These are phyloP conservation scores for Bufo gargarizans DNA, from an alignment of 2,113 vertebrate genomes.

Conservation along the genomic window DNA sequence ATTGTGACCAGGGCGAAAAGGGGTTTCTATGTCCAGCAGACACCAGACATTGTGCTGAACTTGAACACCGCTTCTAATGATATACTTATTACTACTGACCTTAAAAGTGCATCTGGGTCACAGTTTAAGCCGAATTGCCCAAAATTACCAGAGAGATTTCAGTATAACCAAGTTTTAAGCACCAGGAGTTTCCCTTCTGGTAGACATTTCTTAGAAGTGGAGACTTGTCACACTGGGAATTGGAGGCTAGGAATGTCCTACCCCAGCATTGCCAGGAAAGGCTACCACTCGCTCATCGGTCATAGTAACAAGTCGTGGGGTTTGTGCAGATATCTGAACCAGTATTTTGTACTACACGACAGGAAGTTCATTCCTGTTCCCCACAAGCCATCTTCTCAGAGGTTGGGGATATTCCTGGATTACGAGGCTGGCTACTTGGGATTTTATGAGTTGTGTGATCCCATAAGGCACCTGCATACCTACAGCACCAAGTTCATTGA, in stretches of 20 bases:
- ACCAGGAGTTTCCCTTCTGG: conserved; percentile 29
- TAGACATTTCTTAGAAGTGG: conserved; percentile 42
- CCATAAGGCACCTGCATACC: conserved; percentile 17
- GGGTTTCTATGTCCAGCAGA: neutral
- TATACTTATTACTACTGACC: conserved; percentile 4
- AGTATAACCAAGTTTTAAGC: conserved; percentile 33
- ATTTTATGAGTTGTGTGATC: conserved; percentile 43
- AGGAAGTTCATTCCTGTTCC: neutral
- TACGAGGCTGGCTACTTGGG: conserved; percentile 29
- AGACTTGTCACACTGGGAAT: neutral
- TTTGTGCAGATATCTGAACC: conserved; percentile 3
- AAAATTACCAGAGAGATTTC: conserved; percentile 36
- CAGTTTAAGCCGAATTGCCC: conserved; percentile 9
- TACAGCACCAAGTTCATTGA: conserved; percentile 18
- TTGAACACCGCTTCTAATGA: conserved; percentile 14
- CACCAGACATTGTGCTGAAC: conserved; percentile 13
- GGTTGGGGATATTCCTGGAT: conserved; percentile 34
- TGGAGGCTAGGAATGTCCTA: conserved; percentile 40
- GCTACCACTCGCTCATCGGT: conserved; percentile 16
- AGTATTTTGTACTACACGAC: conserved; percentile 30
- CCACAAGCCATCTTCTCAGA: conserved; percentile 15
- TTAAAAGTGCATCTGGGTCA: conserved; percentile 26
- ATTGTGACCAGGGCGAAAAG: conserved; percentile 11
- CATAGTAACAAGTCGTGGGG: conserved; percentile 50
- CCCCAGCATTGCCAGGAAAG: conserved; percentile 28